Evolutionary conservation across 2,797 vertebrate species (phyloP).

Genomic region (Oreonectes daqikongensis): DNA sequence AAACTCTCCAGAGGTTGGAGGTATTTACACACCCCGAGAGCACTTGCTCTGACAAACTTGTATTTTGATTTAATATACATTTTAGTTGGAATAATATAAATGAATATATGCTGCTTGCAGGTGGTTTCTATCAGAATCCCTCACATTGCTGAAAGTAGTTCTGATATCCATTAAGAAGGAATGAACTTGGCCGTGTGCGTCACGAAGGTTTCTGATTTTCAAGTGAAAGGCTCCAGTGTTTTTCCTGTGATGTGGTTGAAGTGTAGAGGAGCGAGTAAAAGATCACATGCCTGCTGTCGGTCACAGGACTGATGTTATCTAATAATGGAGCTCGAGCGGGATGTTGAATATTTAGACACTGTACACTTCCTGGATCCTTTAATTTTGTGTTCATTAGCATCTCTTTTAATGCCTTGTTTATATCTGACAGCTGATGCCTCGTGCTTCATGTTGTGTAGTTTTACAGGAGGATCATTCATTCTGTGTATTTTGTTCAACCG

Average conservation of each 20-base stretch:
- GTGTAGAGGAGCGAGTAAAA: not conserved
- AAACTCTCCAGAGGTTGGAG: conserved; percentile 73
- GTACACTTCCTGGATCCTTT: not conserved
- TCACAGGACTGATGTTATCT: conserved; percentile 62
- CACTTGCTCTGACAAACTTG: too few species aligned
- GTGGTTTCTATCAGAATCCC: too few species aligned
- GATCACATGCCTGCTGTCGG: conserved; percentile 58
- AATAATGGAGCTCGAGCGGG: conserved; percentile 38
- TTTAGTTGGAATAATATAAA: too few species aligned
- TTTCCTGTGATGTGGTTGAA: not conserved
- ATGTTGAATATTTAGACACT: not conserved
- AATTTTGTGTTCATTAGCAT: not conserved
- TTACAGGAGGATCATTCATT: conserved; percentile 64
- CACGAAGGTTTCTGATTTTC: not conserved
- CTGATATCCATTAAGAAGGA: not conserved
- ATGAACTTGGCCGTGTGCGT: not conserved
- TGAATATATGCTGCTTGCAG: too few species aligned
- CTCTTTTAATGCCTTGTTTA: not conserved
- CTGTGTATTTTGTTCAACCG: conserved; percentile 73
- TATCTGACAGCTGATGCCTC: not conserved
- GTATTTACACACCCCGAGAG: conserved; percentile 57
- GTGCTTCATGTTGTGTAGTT: conserved; percentile 55
- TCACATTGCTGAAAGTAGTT: not conserved
- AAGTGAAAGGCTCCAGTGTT: conserved; percentile 11
- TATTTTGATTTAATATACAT: too few species aligned